Percentiles rank a stretch among this genome's conserved stretches.
phyloP scores from a whole-genome alignment of 2,113 vertebrate genomes.

The Tapirus terrestris region DNA sequence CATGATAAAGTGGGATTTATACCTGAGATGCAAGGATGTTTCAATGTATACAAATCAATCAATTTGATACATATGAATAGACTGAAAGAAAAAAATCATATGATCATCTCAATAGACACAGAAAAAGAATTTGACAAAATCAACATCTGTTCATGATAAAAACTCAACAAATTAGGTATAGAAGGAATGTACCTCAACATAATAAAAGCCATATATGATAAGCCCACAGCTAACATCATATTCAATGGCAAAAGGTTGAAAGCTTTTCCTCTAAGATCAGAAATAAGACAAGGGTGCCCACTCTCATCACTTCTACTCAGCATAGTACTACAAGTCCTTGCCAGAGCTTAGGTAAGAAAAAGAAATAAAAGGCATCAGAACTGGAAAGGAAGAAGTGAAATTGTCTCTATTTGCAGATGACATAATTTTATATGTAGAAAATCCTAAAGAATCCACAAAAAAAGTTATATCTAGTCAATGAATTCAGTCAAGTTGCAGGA shows the following conservation, averaged over 20 bases:
- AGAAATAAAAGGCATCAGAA: neutral
- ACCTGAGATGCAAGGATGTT: neutral
- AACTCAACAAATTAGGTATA: neutral
- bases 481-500: neutral
- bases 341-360: neutral
- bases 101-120: neutral
- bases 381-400: neutral
- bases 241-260: neutral
- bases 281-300: neutral
- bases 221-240: neutral
- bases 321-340: neutral
- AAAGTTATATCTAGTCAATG: neutral
- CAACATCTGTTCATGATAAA: neutral
- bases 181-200: neutral
- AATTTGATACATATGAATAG: neutral
- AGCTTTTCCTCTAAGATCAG: neutral
- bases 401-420: neutral
- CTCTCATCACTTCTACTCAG: neutral
- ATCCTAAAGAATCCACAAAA: neutral
- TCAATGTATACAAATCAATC: neutral
- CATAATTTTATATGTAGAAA: neutral
- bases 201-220: neutral
- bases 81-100: constrained; percentile 3
- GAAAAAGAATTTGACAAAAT: constrained; percentile 1
- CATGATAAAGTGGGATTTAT: neutral